A percentile compares a stretch with the other conserved stretches of the same genome.
These are phyloP conservation scores for Nilaparvata lugens DNA, from an alignment of 1,140 invertebrate genomes.

Conservation along the genomic window DNA sequence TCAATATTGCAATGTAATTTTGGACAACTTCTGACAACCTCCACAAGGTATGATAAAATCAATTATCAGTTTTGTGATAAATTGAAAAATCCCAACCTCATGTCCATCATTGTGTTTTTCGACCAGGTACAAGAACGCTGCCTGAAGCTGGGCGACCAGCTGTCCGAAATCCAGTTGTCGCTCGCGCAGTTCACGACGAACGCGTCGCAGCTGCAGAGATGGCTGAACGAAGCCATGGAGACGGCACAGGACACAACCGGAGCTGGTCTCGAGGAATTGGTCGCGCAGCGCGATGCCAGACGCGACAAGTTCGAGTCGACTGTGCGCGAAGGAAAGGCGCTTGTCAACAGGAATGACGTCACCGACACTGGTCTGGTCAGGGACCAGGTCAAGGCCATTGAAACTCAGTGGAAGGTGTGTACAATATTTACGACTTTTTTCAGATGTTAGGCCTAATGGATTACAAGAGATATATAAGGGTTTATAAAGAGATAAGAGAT, in stretches of 20 bases:
- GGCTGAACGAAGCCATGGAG: constrained; percentile 62
- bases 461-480: too few relatives aligned
- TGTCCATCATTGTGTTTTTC: background rate
- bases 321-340: constrained; percentile 65
- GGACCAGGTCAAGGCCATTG: constrained; percentile 66
- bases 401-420: background rate
- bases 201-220: constrained; percentile 55
- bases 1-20: too few relatives aligned
- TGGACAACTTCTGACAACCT: too few relatives aligned
- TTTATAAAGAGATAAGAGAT: too few relatives aligned
- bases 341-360: constrained; percentile 81
- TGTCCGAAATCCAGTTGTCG: constrained; percentile 68
- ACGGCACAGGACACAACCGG: constrained; percentile 60
- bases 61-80: too few relatives aligned
- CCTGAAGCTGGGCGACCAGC: constrained; percentile 63
- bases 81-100: too few relatives aligned
- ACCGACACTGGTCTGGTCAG: constrained; percentile 78
- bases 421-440: background rate
- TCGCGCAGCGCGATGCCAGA: constrained; percentile 46
- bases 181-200: constrained; percentile 63
- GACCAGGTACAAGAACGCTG: constrained; percentile 32
- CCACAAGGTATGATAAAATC: too few relatives aligned
- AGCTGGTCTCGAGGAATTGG: constrained; percentile 39
- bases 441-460: too few relatives aligned
- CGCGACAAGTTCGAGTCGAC: constrained; percentile 61